These are phyloP conservation scores for Melangyna quadrimaculata DNA, from an alignment of 2,888 invertebrate species.

Conservation along the genomic window DNA sequence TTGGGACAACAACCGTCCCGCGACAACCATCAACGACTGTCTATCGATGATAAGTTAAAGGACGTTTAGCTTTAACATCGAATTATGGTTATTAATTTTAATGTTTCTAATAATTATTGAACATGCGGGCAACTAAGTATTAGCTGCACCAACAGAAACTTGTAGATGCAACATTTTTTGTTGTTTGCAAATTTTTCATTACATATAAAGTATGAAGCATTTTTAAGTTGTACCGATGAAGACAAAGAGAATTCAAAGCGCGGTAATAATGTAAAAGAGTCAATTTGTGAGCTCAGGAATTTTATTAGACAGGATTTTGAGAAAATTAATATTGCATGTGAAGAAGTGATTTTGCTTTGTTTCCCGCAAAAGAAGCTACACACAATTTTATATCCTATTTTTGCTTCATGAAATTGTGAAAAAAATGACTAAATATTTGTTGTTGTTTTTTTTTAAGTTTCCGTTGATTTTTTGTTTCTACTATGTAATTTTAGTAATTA, in stretches of 20 bases:
- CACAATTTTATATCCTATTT: not conserved
- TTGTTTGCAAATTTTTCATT: slow-evolving; percentile 2
- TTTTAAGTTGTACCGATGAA: not conserved
- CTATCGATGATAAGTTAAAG: slow-evolving; percentile 26
- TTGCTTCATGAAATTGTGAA: no score
- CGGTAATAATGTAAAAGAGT: slow-evolving; percentile 4
- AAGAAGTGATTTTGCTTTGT: not conserved
- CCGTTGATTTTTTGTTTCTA: no score
- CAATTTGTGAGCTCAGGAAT: not conserved
- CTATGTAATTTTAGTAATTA: no score
- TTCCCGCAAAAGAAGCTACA: slow-evolving; percentile 2
- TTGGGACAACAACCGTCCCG: not conserved
- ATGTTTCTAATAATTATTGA: not conserved
- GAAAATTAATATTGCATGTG: not conserved
- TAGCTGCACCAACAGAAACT: slow-evolving; percentile 11
- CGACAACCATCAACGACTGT: not conserved
- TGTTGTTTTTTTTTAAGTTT: no score
- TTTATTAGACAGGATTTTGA: not conserved
- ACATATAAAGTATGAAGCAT: not conserved
- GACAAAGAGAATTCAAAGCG: not conserved
- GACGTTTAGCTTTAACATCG: slow-evolving; percentile 17
- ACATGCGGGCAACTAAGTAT: not conserved
- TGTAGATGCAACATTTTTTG: slow-evolving; percentile 24
- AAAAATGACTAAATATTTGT: no score
- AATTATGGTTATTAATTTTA: slow-evolving; percentile 58